Conservation (phyloP, 2,113 vertebrate genomes). For the Micronycteris hirsuta region DNA sequence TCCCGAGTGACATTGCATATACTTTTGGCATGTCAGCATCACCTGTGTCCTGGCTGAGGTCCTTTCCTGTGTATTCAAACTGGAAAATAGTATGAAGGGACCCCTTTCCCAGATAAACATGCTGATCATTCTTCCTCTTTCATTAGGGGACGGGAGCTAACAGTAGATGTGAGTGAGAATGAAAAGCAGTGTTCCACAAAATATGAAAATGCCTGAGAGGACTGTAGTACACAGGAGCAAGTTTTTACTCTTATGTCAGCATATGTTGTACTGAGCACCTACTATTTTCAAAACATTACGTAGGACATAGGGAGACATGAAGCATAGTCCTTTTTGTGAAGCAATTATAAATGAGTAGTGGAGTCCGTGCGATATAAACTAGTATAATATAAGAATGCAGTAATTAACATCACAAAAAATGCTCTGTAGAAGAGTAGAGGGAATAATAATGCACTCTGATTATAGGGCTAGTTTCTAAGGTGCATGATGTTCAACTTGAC, state of each 20-base stretch:
- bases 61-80: neutral
- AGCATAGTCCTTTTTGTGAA: neutral
- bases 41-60: neutral
- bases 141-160: neutral
- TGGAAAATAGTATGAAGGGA: neutral
- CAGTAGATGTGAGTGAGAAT: neutral
- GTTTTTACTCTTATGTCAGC: neutral
- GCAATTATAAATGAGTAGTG: neutral
- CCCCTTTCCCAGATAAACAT: neutral
- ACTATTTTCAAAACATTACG: neutral
- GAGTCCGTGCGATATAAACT: neutral
- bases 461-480: neutral
- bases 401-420: neutral
- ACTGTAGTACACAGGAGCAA: neutral
- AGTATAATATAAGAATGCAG: neutral
- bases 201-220: neutral
- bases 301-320: neutral
- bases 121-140: neutral
- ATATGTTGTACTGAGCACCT: neutral
- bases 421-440: neutral
- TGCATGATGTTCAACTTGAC: neutral
- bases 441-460: neutral
- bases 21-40: neutral
- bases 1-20: neutral
- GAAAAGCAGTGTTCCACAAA: neutral